These are phyloP conservation scores for Ictalurus punctatus DNA, from an alignment of 2,113 vertebrate genomes.

Conservation along the genomic window DNA sequence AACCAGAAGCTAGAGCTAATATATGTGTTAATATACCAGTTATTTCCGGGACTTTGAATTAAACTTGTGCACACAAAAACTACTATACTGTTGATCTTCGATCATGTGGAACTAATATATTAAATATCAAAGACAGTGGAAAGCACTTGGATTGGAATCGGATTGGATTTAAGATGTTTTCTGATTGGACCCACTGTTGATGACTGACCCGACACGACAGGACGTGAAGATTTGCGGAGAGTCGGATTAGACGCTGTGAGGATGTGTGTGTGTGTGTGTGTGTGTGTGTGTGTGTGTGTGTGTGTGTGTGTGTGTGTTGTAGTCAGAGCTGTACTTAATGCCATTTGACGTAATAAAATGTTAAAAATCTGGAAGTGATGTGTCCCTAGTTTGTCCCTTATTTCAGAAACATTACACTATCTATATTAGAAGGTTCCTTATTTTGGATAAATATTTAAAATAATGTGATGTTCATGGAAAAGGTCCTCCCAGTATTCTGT, in stretches of 20 bases:
- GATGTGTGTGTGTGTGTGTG: not conserved
- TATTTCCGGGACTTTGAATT: not conserved
- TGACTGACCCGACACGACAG: not conserved
- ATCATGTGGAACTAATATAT: too few species aligned
- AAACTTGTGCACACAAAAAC: not conserved
- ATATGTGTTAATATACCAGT: not conserved
- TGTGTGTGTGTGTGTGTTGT: not conserved
- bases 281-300: slow-evolving; percentile 4
- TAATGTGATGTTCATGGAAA: not conserved
- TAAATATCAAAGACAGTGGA: not conserved
- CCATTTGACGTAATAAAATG: too few species aligned
- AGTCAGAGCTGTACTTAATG: not conserved
- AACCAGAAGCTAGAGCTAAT: not conserved
- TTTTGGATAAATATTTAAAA: not conserved
- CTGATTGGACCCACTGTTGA: not conserved
- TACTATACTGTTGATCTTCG: not conserved
- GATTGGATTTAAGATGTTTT: not conserved
- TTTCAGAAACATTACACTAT: too few species aligned
- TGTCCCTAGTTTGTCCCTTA: too few species aligned
- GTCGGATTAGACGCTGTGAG: not conserved
- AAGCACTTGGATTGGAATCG: not conserved
- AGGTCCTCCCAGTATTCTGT: not conserved
- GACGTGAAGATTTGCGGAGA: not conserved
- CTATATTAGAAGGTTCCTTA: not conserved
- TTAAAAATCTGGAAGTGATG: too few species aligned